Evolutionary conservation across 2,888 invertebrate species (phyloP).

Genomic region (Gari tellinella): DNA sequence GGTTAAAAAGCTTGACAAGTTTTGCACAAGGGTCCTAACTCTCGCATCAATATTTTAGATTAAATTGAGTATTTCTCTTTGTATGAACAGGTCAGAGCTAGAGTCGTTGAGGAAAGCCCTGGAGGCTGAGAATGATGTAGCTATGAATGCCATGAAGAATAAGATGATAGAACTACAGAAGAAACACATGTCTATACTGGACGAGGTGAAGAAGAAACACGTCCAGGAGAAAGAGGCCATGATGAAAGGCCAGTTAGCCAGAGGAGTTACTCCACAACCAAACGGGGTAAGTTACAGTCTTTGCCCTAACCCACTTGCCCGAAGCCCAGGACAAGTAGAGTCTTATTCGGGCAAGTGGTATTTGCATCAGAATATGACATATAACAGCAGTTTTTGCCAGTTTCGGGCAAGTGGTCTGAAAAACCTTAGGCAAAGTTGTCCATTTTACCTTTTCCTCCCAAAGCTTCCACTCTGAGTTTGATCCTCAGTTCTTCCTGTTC

Average conservation of each 20-base stretch:
- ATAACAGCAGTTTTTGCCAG: no score
- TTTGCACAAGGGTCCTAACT: no score
- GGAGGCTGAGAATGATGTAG: conserved; percentile 69
- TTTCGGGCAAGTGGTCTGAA: no score
- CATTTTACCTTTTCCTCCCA: no score
- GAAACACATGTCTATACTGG: conserved; percentile 58
- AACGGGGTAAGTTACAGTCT: conserved; percentile 19
- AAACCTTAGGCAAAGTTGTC: no score
- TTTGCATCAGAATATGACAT: no score
- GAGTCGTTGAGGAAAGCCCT: conserved; percentile 64
- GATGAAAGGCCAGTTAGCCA: conserved; percentile 50
- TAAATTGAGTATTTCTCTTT: background rate
- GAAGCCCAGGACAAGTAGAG: no score
- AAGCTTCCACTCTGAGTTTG: no score
- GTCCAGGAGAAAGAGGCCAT: conserved; percentile 55
- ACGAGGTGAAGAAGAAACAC: conserved; percentile 62
- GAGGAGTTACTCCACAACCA: conserved; percentile 35
- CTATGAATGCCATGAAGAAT: conserved; percentile 72
- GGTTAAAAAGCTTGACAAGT: no score
- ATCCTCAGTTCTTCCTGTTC: no score
- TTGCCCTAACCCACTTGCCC: no score
- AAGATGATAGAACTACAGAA: conserved; percentile 71
- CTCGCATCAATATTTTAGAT: background rate
- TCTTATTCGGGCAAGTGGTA: no score
- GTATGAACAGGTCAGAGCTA: conserved; percentile 47